These are phyloP conservation scores for Suricata suricatta DNA, from an alignment of 2,113 vertebrate genomes.

Conservation along the genomic window DNA sequence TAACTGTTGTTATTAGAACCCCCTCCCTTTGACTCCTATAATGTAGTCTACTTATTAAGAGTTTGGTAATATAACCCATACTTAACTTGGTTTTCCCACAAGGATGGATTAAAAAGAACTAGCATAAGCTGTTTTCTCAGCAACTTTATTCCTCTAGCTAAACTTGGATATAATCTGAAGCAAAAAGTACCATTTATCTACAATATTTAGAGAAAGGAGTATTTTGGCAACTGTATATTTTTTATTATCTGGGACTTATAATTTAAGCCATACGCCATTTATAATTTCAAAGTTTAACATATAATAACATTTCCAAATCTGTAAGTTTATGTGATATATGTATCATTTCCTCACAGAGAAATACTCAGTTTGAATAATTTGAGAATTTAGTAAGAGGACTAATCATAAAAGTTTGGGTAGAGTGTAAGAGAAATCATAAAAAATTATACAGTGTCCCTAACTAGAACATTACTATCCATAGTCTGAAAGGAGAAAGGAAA, in stretches of 20 bases:
- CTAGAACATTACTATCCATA: not conserved
- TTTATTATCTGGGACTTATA: not conserved
- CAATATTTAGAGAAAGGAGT: slow-evolving; percentile 11
- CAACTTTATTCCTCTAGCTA: slow-evolving; percentile 20
- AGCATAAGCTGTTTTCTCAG: not conserved
- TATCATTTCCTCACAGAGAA: not conserved
- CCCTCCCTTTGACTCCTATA: not conserved
- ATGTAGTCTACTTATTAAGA: not conserved
- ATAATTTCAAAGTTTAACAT: not conserved
- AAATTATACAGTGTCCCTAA: not conserved
- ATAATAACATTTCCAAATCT: not conserved
- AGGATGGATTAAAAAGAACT: not conserved
- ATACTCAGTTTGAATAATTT: not conserved
- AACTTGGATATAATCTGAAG: not conserved
- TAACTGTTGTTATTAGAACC: not conserved
- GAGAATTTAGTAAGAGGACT: not conserved
- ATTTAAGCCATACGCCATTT: not conserved
- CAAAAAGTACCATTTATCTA: not conserved
- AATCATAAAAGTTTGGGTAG: not conserved
- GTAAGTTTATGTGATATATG: not conserved
- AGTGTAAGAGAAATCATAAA: not conserved
- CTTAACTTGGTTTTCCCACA: not conserved
- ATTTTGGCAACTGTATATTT: not conserved
- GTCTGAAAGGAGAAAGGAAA: not conserved
- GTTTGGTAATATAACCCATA: not conserved